Base-by-base conservation (phyloP, 2,888 invertebrate species). In the Melangyna quadrimaculata region DNA sequence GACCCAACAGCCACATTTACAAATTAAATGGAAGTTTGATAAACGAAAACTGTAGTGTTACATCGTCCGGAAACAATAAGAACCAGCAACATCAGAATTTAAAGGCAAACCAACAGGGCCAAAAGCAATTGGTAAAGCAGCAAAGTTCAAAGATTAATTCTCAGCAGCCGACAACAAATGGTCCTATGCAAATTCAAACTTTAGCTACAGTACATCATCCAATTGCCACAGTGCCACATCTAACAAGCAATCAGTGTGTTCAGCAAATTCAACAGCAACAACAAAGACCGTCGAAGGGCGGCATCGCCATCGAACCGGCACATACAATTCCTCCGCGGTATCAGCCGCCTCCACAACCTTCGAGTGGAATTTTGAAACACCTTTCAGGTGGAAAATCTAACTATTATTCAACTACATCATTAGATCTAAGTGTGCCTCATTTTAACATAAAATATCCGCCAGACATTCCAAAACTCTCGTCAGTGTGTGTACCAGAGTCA, bases 321-420 rank as follows among this genome's bases (percentile, higher is more conserved):
- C 91, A 91, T 74, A 91, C 92, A 84, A 93, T 94, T 92, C 96
- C 96, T 89, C 96, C 96, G 89, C 94, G 96, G 88, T 96, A 96
- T 93, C 96, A 96, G 91, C 96, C 96, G 89, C 95, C 95, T 87
- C 95, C 95, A 88, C 94, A 94, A 90, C 95, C 96, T 88, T 93
- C 93, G 87, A 93, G 94, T 84, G 95, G 95, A 86, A 89, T 89
- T 89, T 90, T 93, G 88, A 90, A 93, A 89, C 88, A 89, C 65
- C 73, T 89, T 55, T 70, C 86, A 24, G 19, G 70, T 80, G 86
- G 77, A 65, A 86, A 88, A 83, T 75, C 87, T 48, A 27, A 77
- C 6, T 77, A 63, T 57, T 84, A 79, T 45, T 57, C 77, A 32
- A 59, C 74, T 37, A 29, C 79, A 63, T 51, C 71, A 14, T 40